Percentiles rank a stretch among this genome's conserved stretches.
phyloP scores from a whole-genome alignment of 2,888 invertebrate genomes.

The Eilema depressum region DNA sequence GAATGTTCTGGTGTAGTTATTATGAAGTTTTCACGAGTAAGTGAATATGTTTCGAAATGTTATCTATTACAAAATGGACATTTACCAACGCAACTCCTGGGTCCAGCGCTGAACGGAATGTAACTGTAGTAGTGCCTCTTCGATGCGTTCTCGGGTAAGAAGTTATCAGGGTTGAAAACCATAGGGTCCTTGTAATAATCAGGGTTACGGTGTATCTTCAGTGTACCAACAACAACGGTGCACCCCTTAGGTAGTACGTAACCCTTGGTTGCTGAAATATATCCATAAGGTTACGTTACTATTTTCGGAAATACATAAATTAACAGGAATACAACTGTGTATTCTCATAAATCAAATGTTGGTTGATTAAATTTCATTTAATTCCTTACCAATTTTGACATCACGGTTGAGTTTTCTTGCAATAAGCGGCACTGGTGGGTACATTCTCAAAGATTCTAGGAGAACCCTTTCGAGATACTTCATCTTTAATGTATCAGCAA shows the following conservation, averaged over 20 bases:
- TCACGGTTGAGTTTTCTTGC: slow-evolving; percentile 90
- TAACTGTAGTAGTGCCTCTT: slow-evolving; percentile 92
- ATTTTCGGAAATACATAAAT: too few species aligned
- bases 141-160: slow-evolving; percentile 91
- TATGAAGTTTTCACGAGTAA: background rate
- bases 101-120: slow-evolving; percentile 93
- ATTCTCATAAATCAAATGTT: background rate
- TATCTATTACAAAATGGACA: background rate
- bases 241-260: slow-evolving; percentile 90
- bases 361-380: background rate
- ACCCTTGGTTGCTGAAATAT: slow-evolving; percentile 86
- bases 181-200: slow-evolving; percentile 90
- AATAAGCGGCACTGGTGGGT: slow-evolving; percentile 93
- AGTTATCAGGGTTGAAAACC: slow-evolving; percentile 92
- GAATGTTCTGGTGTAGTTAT: background rate
- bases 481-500: slow-evolving; percentile 93
- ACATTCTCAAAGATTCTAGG: slow-evolving; percentile 92
- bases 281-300: background rate
- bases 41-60: background rate
- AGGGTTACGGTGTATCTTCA: slow-evolving; percentile 89
- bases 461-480: slow-evolving; percentile 93
- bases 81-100: slow-evolving; percentile 92
- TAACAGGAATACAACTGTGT: background rate
- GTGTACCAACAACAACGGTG: slow-evolving; percentile 90
- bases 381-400: slow-evolving; percentile 88